These are phyloP conservation scores for Gryllus longicercus DNA, from an alignment of 2,888 invertebrate species.

Conservation along the genomic window DNA sequence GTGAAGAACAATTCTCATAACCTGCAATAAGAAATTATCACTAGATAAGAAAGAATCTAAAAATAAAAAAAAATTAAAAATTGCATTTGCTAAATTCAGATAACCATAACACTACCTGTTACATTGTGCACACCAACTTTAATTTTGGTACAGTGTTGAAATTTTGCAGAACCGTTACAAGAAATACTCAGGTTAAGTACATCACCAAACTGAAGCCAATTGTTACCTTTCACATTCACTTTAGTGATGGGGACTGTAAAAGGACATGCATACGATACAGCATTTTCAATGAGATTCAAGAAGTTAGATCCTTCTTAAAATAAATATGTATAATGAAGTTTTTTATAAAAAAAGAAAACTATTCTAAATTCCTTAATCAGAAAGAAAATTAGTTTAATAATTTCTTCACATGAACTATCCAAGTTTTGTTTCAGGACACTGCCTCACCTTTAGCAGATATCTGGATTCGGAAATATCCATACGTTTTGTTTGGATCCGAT, in stretches of 20 bases:
- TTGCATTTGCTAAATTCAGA: not conserved
- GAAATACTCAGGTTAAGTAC: slow-evolving; percentile 62
- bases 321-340: no score
- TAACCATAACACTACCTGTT: slow-evolving; percentile 40
- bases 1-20: slow-evolving; percentile 60
- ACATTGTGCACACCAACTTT: slow-evolving; percentile 54
- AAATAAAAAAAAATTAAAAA: not conserved
- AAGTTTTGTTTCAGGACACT: slow-evolving; percentile 19
- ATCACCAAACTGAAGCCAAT: slow-evolving; percentile 81
- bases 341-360: no score
- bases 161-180: slow-evolving; percentile 72
- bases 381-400: slow-evolving; percentile 18
- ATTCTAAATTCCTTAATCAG: no score
- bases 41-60: not conserved
- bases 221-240: slow-evolving; percentile 68
- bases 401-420: slow-evolving; percentile 22
- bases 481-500: slow-evolving; percentile 62
- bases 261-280: not conserved
- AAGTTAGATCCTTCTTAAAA: no score
- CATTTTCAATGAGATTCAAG: no score
- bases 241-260: slow-evolving; percentile 67
- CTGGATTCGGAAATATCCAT: slow-evolving; percentile 67
- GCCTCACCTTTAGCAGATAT: slow-evolving; percentile 65
- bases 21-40: slow-evolving; percentile 32
- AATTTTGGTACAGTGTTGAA: slow-evolving; percentile 66